Evolutionary conservation across 2,797 vertebrate genomes (phyloP), one percentile per base, ranked within the genome.

Genomic region (Chiroxiphia lanceolata): DNA sequence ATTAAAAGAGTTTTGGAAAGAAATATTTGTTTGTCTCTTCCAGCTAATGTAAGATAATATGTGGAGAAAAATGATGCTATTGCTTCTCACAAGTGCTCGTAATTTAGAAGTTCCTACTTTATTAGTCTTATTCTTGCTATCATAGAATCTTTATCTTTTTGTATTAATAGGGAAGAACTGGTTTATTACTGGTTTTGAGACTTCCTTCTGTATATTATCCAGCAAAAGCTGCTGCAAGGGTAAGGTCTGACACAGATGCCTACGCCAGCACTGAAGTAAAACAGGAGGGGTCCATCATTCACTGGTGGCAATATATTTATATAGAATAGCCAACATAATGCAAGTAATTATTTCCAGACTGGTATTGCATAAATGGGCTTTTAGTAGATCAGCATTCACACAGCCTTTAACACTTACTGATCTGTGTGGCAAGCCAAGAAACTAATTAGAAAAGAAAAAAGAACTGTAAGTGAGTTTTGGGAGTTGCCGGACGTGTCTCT

Each of bases 381-480:
- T 92, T 75, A 93, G 67, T 74, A 93, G 81, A 94, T 63, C 42
- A 78, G 42, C 65, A 89, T 26, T 54, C 69, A 91, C 29, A 75
- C 44, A 88, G 87, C 65, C 70, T 95, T 93, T 90, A 97, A 93
- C 65, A 83, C 54, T 95, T 93, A 63, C 69, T 6, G 13, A 70
- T 83, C 87, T 95, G 54, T 77, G 71, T 92, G 80, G 68, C 51
- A 40, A 76, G 93, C 79, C 89, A 94, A 95, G 86, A 94, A 90
- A 95, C 75, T 95, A 95, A 96, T 96, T 96, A 91, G 93, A 96
- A 94, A 83, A 90, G 29, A 80, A 69, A 74, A 81, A 75, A n/a
- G 31, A 79, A 76, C 84, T 96, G 95, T 95, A 97, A 97, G 94
- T 93, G 90, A 95, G 69, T 89, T 80, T 96, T 90, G 92, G 94